phyloP scores from a whole-genome alignment of 2,797 vertebrate species.

The Mormyrops attenuatus region DNA sequence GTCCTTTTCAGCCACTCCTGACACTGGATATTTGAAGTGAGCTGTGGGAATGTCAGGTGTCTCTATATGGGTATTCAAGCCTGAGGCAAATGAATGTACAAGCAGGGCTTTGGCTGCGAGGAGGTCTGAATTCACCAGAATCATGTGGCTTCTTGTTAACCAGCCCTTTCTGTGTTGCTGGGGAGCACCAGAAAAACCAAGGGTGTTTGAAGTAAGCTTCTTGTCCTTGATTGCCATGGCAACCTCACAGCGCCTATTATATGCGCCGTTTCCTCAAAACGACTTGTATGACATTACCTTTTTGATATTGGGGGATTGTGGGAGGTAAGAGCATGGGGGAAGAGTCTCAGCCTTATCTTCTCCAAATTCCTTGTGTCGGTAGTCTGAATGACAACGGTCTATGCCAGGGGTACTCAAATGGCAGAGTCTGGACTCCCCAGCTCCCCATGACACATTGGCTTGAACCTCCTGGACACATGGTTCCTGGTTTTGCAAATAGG shows the following conservation, averaged over 20 bases:
- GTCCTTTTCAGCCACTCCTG: neutral
- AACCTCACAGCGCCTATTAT: slow-evolving; percentile 13
- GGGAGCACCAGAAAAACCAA: neutral
- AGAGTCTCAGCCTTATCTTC: neutral
- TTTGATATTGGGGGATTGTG: neutral
- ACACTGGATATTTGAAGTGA: neutral
- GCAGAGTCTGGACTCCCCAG: neutral
- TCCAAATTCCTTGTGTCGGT: neutral
- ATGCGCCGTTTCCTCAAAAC: neutral
- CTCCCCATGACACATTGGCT: neutral
- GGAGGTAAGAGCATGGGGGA: neutral
- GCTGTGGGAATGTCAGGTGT: neutral
- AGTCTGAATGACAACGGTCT: neutral
- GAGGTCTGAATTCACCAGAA: neutral
- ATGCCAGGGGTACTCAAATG: neutral
- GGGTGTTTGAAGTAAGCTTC: neutral
- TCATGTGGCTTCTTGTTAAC: neutral
- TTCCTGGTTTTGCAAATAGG: neutral
- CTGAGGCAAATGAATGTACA: neutral
- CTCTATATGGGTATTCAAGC: neutral
- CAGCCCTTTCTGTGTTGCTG: neutral
- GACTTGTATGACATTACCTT: neutral
- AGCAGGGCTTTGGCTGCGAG: neutral
- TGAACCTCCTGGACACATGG: neutral
- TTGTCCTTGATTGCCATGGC: slow-evolving; percentile 22